phyloP scores from a whole-genome alignment of 2,888 invertebrate species.

The Lingula anatina region DNA sequence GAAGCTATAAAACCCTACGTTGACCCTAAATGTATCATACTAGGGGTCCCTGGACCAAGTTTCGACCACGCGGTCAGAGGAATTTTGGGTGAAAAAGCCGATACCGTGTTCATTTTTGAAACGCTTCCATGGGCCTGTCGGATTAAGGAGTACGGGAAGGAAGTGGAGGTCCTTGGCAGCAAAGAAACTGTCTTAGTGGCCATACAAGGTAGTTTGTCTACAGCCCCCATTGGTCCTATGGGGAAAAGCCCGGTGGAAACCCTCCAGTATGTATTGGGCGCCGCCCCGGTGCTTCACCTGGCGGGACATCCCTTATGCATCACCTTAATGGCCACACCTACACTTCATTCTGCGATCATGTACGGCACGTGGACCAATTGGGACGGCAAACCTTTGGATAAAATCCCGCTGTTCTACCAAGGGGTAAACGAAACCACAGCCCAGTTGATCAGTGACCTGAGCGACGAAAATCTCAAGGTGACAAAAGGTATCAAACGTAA shows the following conservation, averaged over 20 bases:
- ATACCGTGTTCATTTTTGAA: conserved; percentile 23
- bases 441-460: conserved; percentile 19
- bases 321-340: conserved; percentile 28
- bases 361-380: conserved; percentile 29
- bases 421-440: conserved; percentile 26
- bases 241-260: conserved; percentile 13
- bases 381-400: conserved; percentile 23
- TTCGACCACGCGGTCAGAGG: too few relatives aligned
- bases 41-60: too few relatives aligned
- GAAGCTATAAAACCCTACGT: conserved; percentile 7
- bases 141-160: conserved; percentile 22
- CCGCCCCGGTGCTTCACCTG: conserved; percentile 16
- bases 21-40: conserved; percentile 9
- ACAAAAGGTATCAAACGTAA: conserved; percentile 21
- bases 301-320: conserved; percentile 27
- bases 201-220: too few relatives aligned
- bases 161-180: conserved; percentile 24
- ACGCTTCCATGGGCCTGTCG: conserved; percentile 36
- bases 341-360: conserved; percentile 32
- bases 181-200: conserved; percentile 24
- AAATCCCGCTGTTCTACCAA: conserved; percentile 32
- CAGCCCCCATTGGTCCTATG: too few relatives aligned
- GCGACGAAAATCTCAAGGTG: conserved; percentile 25
- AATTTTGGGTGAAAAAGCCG: too few relatives aligned
- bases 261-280: conserved; percentile 23